Conservation (phyloP, 2,113 vertebrate species). For the Notothenia rossii region DNA sequence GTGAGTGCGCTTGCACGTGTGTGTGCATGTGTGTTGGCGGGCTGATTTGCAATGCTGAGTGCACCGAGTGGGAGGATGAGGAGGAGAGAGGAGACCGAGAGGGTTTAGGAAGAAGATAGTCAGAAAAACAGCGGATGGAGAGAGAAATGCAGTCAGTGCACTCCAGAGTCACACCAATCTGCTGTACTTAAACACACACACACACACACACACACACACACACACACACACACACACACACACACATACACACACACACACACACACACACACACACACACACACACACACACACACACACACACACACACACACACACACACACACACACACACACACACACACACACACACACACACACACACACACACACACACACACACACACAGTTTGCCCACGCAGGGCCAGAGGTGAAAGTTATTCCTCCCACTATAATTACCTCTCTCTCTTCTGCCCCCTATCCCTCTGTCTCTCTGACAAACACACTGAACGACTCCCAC, state of each 20-base stretch:
- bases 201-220: conserved; percentile 10
- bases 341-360: conserved; percentile 28
- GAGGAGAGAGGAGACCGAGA: conserved; percentile 76
- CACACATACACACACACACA: conserved; percentile 36
- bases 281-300: conserved; percentile 12
- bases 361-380: not conserved
- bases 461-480: conserved; percentile 64
- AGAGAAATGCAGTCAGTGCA: conserved; percentile 65
- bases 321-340: conserved; percentile 35
- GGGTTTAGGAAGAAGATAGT: conserved; percentile 50
- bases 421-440: conserved; percentile 79
- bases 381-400: conserved; percentile 65
- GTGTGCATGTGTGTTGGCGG: conserved; percentile 66
- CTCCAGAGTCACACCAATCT: too few species aligned
- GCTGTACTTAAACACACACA: conserved; percentile 46
- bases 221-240: not conserved
- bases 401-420: conserved; percentile 70
- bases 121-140: conserved; percentile 54
- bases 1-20: conserved; percentile 11
- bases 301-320: not conserved
- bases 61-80: conserved; percentile 77
- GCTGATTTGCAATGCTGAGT: conserved; percentile 80
- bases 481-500: conserved; percentile 65
- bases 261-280: conserved; percentile 28
- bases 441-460: conserved; percentile 60